Evolutionary conservation across 2,113 vertebrate species (phyloP).

Genomic region (Varanus komodoensis): DNA sequence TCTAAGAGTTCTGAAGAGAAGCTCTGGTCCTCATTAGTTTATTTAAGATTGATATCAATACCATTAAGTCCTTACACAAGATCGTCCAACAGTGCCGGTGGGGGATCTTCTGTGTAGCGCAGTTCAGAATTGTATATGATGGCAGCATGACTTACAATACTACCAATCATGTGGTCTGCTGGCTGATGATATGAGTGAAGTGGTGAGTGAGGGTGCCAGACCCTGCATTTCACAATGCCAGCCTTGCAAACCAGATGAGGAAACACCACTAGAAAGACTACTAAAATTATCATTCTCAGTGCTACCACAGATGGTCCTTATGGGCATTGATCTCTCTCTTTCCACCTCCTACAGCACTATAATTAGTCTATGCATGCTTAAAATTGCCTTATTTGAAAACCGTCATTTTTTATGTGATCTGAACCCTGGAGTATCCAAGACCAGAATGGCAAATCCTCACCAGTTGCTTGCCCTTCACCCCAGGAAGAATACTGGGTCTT

Average conservation of each 20-base stretch:
- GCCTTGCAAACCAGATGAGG: not conserved
- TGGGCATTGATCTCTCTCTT: too few relatives aligned
- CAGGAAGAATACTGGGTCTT: too few relatives aligned
- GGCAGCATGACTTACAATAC: not conserved
- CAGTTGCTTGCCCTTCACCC: not conserved
- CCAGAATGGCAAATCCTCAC: not conserved
- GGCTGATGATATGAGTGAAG: not conserved
- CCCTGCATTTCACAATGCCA: not conserved
- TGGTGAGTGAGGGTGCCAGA: not conserved
- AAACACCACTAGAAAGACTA: not conserved
- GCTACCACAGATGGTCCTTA: too few relatives aligned
- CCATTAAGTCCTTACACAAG: not conserved
- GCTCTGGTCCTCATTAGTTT: too few relatives aligned
- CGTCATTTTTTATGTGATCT: not conserved
- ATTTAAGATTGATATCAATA: too few relatives aligned
- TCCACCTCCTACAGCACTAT: not conserved
- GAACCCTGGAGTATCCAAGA: not conserved
- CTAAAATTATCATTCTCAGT: too few relatives aligned
- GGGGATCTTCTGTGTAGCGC: not conserved
- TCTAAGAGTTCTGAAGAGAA: too few relatives aligned
- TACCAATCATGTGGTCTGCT: not conserved
- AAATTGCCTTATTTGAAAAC: not conserved
- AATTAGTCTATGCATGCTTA: not conserved
- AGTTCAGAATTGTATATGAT: not conserved
- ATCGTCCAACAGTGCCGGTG: not conserved